Base-by-base conservation (phyloP, 2,113 vertebrate genomes). In the Gallinago media region DNA sequence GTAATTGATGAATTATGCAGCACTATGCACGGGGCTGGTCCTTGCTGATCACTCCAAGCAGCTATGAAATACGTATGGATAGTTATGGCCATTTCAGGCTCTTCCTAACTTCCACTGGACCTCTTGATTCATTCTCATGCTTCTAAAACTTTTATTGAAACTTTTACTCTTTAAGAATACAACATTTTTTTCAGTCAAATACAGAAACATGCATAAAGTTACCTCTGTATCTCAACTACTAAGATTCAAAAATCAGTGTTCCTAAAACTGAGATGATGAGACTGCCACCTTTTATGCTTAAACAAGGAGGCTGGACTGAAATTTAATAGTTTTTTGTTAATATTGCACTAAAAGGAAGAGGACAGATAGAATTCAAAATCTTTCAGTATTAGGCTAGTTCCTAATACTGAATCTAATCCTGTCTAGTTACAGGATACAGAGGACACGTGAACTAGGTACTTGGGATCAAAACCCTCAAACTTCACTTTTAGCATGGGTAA, bases 191-290 rank as follows among this genome's bases (percentile, higher is more conserved):
- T 67, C 23, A 22, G 31, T 58, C 61, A 76, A 72, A 34, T 27
- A 12, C 26, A 20, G 31, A 49, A 47, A 36, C 0, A 0, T 25
- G 25, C 54, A 20, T n/a, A 1, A 36, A 76, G 58, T 65, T 49
- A 22, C 20, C 46, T 85, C 47, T 29, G 36, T 49, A 8, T 85
- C 72, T 76, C 80, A 93, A 52, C 29, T 59, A 52, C 15, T 19
- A 10, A 67, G 25, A 58, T 44, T 58, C 16, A 29, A 21, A 84
- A 63, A 14, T 19, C 46, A 65, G 34, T 12, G 16, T 27, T 40
- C 34, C 54, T 49, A 46, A 56, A 73, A 36, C 38, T 46, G 38
- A 26, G 52, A 40, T 92, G 29, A 17, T 54, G 6, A 66, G 36
- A 22, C 34, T 59, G 32, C 47, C 61, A 67, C 34, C 9, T 66